These are phyloP conservation scores for Xiphorhynchus elegans DNA, from an alignment of 2,113 vertebrate species.

Conservation along the genomic window DNA sequence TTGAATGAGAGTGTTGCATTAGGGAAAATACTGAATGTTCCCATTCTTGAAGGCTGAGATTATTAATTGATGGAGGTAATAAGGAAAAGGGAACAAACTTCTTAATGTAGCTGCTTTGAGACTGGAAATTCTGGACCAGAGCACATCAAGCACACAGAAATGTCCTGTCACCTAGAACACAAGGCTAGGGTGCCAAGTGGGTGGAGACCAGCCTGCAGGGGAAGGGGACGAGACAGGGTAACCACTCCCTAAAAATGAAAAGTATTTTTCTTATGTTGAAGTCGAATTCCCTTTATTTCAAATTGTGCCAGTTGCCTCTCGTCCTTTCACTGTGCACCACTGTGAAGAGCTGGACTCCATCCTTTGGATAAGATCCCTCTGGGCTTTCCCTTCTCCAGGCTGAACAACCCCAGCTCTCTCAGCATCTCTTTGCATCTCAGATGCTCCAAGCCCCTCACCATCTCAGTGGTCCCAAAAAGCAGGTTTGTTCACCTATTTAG, in stretches of 20 bases:
- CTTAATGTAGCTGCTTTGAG: no score
- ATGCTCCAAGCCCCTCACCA: neutral
- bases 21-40: no score
- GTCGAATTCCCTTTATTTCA: neutral
- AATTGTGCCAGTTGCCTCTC: neutral
- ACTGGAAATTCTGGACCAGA: no score
- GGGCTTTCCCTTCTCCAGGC: neutral
- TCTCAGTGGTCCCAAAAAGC: neutral
- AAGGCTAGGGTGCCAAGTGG: no score
- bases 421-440: neutral
- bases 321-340: neutral
- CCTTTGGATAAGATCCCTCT: neutral
- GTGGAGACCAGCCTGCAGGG: neutral
- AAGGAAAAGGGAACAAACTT: no score
- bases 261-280: neutral
- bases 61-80: no score
- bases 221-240: neutral
- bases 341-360: neutral
- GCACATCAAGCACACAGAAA: no score
- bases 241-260: neutral
- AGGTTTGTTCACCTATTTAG: neutral
- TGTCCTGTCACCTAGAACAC: no score
- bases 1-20: no score
- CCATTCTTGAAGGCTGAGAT: no score
- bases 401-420: neutral